Evolutionary conservation across 1,140 invertebrate genomes (phyloP), one percentile per base, ranked within the genome.

Genomic region (Drosophila yakuba): DNA sequence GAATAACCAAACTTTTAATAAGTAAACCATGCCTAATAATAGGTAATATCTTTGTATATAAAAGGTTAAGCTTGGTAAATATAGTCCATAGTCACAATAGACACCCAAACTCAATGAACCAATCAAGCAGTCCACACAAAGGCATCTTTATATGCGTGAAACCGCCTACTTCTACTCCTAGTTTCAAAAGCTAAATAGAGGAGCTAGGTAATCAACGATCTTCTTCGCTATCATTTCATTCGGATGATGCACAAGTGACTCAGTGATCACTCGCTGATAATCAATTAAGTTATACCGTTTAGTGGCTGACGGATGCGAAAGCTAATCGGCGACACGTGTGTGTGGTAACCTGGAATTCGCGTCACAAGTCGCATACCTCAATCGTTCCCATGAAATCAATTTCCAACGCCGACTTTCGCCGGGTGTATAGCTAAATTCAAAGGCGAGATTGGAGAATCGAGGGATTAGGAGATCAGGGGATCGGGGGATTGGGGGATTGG

Each of bases 341-440:
- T n/a, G 25, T 23, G 14, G 25, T 48, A 73, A 28, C 39, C 45
- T 32, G 43, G 32, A 23, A 66, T 23, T 48, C 45, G 32, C 41
- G 36, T 55, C 43, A 54, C 17, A 36, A 32, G 35, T 43, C 28
- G 52, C 60, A 41, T 67, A 58, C 45, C 60, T 14, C 15, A 32
- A 15, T 47, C 41, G 36, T 74, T 77, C 63, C 74, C 74, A 77
- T 69, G 74, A 79, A 80, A 80, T 78, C 76, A 78, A 78, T 78
- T 78, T 78, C 39, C 62, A 75, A 14, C 48, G 41, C 48, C 32
- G n/a, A 73, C 69, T 73, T 73, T 73, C 68, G 51, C 51, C 71
- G 20, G 17, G 17, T 17, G 17, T 17, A 17, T 17, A 17, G 17
- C 17, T 17, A 17, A 0, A 17, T 17, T 17, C 17, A 17, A 15